These are phyloP conservation scores for Symphodus melops DNA, from an alignment of 2,113 vertebrate species.

Conservation along the genomic window DNA sequence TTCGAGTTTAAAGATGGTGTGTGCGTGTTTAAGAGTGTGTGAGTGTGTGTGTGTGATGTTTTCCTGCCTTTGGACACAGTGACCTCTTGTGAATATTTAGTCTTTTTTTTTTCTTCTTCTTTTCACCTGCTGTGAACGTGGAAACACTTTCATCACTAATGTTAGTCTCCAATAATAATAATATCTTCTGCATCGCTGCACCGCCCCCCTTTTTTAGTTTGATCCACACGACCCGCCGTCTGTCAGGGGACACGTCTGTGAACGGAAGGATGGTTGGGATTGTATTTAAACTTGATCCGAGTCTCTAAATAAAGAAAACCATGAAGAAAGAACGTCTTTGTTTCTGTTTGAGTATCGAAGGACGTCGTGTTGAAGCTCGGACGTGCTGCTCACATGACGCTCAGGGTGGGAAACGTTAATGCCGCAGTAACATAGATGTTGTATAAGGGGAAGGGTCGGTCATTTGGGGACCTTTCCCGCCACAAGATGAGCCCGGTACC, in stretches of 20 bases:
- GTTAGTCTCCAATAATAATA: not conserved
- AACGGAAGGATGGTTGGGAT: not conserved
- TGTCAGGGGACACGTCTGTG: constrained; percentile 12
- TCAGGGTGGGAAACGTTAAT: no score
- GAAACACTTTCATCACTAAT: not conserved
- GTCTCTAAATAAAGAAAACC: not conserved
- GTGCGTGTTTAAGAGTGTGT: constrained; percentile 25
- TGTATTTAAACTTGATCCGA: not conserved
- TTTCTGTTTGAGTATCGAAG: constrained; percentile 16
- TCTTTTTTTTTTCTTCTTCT: constrained; percentile 10
- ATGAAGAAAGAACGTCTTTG: not conserved
- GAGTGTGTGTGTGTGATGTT: constrained; percentile 21
- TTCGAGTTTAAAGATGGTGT: constrained; percentile 11
- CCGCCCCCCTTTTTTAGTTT: not conserved
- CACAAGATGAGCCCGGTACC: no score
- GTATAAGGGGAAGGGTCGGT: no score
- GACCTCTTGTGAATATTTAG: constrained; percentile 52
- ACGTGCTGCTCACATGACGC: no score
- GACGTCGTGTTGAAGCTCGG: not conserved
- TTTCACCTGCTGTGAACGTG: not conserved
- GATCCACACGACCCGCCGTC: not conserved
- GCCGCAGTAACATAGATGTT: no score
- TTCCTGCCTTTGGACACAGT: constrained; percentile 39
- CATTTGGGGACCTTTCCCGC: no score
- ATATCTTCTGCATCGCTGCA: not conserved